phyloP scores from a whole-genome alignment of 2,113 vertebrate species.

The Erinaceus europaeus region DNA sequence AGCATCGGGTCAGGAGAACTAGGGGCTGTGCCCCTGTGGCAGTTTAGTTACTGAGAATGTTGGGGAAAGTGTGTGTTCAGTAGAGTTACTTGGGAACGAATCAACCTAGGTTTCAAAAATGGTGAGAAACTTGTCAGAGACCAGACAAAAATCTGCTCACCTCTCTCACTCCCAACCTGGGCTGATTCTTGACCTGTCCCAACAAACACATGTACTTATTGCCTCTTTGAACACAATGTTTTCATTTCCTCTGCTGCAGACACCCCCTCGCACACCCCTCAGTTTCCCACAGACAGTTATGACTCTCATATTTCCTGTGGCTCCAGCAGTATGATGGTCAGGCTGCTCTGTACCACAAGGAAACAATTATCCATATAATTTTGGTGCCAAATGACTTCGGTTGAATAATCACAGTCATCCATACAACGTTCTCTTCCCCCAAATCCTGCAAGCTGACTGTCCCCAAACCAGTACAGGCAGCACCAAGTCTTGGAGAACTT shows the following conservation, averaged over 20 bases:
- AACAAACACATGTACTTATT: neutral
- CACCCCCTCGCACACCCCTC: neutral
- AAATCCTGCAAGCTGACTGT: neutral
- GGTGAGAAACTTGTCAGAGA: conserved; percentile 21
- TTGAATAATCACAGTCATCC: conserved; percentile 33
- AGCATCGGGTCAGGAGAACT: neutral
- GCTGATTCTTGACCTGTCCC: neutral
- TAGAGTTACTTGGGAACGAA: neutral
- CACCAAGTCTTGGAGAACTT: neutral
- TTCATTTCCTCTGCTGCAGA: conserved; percentile 29
- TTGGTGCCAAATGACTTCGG: conserved; percentile 19
- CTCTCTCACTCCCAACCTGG: neutral
- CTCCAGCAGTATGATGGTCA: conserved; percentile 17
- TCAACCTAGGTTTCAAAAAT: neutral
- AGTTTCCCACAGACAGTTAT: conserved; percentile 43
- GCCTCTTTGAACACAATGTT: conserved; percentile 8
- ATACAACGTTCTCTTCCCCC: conserved; percentile 20
- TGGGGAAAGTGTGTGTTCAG: neutral
- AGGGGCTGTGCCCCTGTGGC: neutral
- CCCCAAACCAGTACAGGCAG: neutral
- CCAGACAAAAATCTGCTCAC: neutral
- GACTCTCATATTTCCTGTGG: conserved; percentile 45
- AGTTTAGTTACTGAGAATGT: neutral
- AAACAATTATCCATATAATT: conserved; percentile 39
- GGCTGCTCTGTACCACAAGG: conserved; percentile 5